Evolutionary conservation across 2,797 vertebrate species (phyloP), one percentile per base, ranked within the genome.

Genomic region (Mastacembelus armatus): DNA sequence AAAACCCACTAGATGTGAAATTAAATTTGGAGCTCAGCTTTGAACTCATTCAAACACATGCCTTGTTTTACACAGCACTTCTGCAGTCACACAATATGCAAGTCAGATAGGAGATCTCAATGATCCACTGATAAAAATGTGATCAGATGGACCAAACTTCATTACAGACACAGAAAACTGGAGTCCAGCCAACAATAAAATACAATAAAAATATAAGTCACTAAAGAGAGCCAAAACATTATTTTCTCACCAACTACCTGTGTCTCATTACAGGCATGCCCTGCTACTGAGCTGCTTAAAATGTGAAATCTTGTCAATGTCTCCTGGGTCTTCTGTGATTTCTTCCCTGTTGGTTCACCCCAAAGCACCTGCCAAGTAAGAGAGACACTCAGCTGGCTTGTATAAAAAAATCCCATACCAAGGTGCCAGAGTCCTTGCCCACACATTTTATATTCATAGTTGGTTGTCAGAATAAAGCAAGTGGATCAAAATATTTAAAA

Each of bases 311-410:
- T 19, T 22, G 63, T 16, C 16, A 43, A 33, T 26, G n/a, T 55
- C n/a, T 66, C 4, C n/a, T 19, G 27, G 21, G 27, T 66, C 21
- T 49, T 16, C 22, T 49, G 36, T 43, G 38, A 26, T 27, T 14
- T 49, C 26, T 30, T 8, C 5, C 36, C 39, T 4, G 7, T 29
- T 35, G 22, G 10, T 42, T 62, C 12, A 45, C 33, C 33, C 29
- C 9, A 58, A 52, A 32, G 40, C 10, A 62, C 10, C 33, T 67
- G 9, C 29, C 36, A 55, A 26, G 10, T 44, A 48, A 49, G n/a
- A n/a, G n/a, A n/a, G n/a, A n/a, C 21, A 44, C n/a, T 57, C 38
- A 42, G 3, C n/a, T 39, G 16, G 10, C 15, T 21, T 19, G 30
- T 7, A 36, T 35, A 33, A n/a, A n/a, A n/a, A n/a, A n/a, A n/a